These are phyloP conservation scores for Choristoneura rosaceana DNA, from an alignment of 2,888 invertebrate species.

Conservation along the genomic window DNA sequence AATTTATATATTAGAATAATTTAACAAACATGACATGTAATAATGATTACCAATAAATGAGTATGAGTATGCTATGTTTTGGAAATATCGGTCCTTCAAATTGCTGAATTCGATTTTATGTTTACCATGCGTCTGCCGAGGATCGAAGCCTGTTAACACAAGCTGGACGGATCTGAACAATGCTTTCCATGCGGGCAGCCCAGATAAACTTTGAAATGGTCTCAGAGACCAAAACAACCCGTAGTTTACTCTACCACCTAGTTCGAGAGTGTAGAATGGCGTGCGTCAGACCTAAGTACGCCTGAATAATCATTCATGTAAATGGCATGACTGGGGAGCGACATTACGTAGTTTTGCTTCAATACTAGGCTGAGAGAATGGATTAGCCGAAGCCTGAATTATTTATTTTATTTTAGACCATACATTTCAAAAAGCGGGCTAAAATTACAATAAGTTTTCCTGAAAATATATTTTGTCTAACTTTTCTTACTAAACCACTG, in stretches of 20 bases:
- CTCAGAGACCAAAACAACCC: slow-evolving; percentile 48
- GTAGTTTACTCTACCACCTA: slow-evolving; percentile 54
- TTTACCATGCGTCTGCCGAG: slow-evolving; percentile 50
- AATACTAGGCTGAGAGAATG: slow-evolving; percentile 67
- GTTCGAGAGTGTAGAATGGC: slow-evolving; percentile 55
- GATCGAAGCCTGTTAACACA: slow-evolving; percentile 65
- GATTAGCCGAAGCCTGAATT: slow-evolving; percentile 66
- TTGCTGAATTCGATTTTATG: slow-evolving; percentile 53
- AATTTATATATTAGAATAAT: too few species aligned
- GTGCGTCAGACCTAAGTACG: slow-evolving; percentile 48
- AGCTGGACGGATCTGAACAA: slow-evolving; percentile 65
- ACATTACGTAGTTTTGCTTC: slow-evolving; percentile 73
- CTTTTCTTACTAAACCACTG: neutral
- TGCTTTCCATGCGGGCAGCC: slow-evolving; percentile 65
- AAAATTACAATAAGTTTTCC: slow-evolving; percentile 17
- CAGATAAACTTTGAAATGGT: slow-evolving; percentile 69
- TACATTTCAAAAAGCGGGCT: slow-evolving; percentile 46
- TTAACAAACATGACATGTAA: too few species aligned
- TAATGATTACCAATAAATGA: too few species aligned
- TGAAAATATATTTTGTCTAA: slow-evolving; percentile 7
- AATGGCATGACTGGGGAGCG: slow-evolving; percentile 73
- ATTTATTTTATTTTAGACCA: slow-evolving; percentile 62
- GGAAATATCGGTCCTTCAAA: slow-evolving; percentile 43
- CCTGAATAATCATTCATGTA: slow-evolving; percentile 79
- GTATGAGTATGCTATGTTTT: too few species aligned